Percentiles rank a stretch among this genome's conserved stretches.
Evolutionary conservation across 37 sponge, comb jelly and placozoan species (phyloP).

Genomic region (Agelas oroides): DNA sequence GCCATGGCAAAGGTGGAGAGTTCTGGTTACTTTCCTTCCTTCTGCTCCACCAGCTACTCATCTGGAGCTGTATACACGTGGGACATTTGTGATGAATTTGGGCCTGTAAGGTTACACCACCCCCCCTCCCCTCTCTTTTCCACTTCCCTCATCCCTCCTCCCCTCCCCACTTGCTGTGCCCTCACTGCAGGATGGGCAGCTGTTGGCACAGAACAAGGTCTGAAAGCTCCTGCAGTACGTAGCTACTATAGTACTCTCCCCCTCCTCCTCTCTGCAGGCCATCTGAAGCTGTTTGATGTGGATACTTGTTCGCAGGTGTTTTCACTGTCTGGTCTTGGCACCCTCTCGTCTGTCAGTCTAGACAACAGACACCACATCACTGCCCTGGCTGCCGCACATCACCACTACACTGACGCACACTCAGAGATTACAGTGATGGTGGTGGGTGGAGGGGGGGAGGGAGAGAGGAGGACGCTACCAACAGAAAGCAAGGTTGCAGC

Average conservation of each 20-base stretch:
- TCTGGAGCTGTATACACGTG: conserved; percentile 68
- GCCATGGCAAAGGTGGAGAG: too few species aligned
- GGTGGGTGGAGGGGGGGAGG: background rate
- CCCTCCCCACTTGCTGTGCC: conserved; percentile 23
- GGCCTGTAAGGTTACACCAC: conserved; percentile 24
- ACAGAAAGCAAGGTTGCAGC: background rate
- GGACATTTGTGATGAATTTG: conserved; percentile 52
- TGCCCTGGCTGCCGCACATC: background rate
- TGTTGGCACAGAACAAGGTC: conserved; percentile 24
- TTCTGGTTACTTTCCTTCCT: too few species aligned
- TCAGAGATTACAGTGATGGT: background rate
- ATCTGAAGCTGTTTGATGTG: conserved; percentile 24
- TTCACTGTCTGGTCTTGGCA: conserved; percentile 8
- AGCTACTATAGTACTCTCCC: background rate
- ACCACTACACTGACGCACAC: background rate
- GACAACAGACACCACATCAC: background rate
- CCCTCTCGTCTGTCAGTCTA: conserved; percentile 27
- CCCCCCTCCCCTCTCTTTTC: background rate
- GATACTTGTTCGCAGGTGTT: conserved; percentile 3
- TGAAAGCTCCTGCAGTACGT: background rate
- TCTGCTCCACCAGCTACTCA: conserved; percentile 54
- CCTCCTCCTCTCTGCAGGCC: background rate
- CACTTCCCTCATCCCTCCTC: background rate
- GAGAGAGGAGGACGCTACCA: background rate
- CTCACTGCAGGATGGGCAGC: conserved; percentile 8